These are phyloP conservation scores for Astropecten irregularis DNA, from an alignment of 53 echinoderm and acorn worm genomes.

Conservation along the genomic window DNA sequence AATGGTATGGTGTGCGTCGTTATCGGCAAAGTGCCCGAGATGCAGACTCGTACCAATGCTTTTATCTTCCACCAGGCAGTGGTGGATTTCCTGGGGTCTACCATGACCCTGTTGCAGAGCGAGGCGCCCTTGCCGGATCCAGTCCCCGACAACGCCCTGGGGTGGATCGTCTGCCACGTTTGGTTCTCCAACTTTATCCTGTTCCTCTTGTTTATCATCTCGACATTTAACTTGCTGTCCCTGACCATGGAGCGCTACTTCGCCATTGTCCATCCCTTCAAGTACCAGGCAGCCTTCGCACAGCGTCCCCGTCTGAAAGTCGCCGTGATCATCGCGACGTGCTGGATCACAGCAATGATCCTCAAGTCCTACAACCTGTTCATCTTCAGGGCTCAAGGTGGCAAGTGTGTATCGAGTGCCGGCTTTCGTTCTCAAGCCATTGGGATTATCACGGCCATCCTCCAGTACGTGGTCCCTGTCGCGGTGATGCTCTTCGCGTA, in stretches of 20 bases:
- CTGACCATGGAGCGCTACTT: conserved; percentile 88
- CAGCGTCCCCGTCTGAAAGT: conserved; percentile 42
- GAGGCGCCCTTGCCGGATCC: conserved; percentile 45
- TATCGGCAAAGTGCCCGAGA: conserved; percentile 51
- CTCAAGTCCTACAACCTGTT: conserved; percentile 52
- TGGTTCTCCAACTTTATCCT: conserved; percentile 84
- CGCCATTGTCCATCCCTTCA: conserved; percentile 78
- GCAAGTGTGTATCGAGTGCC: conserved; percentile 19
- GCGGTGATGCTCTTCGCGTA: conserved; percentile 80
- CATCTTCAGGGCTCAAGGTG: conserved; percentile 25
- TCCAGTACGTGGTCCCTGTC: conserved; percentile 79
- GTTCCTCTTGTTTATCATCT: conserved; percentile 71
- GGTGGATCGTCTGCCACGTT: conserved; percentile 78
- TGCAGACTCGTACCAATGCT: conserved; percentile 76
- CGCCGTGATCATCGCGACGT: conserved; percentile 27
- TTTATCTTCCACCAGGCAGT: conserved; percentile 88
- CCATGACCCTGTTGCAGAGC: conserved; percentile 56
- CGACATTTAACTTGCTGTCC: conserved; percentile 80
- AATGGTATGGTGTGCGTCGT: conserved; percentile 79
- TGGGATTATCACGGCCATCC: conserved; percentile 64
- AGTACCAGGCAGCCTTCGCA: conserved; percentile 70
- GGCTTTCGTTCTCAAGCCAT: conserved; percentile 25
- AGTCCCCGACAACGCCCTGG: conserved; percentile 7
- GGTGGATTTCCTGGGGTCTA: conserved; percentile 77
- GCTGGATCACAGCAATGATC: conserved; percentile 69